A percentile compares a stretch with the other conserved stretches of the same genome.
These are phyloP conservation scores for Stenotaenia linearis DNA, from an alignment of 2,888 invertebrate genomes.

Conservation along the genomic window DNA sequence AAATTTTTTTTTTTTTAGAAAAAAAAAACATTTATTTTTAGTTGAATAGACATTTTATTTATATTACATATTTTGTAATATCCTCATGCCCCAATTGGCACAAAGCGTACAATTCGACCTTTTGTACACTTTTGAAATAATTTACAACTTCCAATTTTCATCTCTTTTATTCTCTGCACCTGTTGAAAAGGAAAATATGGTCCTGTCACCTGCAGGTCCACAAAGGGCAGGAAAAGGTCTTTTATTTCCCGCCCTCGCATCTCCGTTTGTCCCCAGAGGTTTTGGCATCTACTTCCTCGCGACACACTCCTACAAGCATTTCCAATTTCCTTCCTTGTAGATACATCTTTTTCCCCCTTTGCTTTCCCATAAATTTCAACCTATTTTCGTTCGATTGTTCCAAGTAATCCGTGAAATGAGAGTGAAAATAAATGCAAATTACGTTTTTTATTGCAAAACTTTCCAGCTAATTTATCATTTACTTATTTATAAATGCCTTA, in stretches of 20 bases:
- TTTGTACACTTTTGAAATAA: neutral
- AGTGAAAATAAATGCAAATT: neutral
- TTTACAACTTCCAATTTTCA: neutral
- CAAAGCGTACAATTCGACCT: neutral
- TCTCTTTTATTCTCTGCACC: neutral
- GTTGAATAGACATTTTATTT: neutral
- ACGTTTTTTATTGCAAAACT: neutral
- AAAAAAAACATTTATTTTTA: neutral
- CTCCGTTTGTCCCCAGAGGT: slow-evolving; percentile 10
- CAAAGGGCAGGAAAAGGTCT: slow-evolving; percentile 14
- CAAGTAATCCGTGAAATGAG: slow-evolving; percentile 3
- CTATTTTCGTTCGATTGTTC: neutral
- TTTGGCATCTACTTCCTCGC: slow-evolving; percentile 14
- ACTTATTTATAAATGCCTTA: neutral
- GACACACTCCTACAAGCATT: neutral
- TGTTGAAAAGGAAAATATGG: slow-evolving; percentile 21
- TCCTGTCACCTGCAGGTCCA: slow-evolving; percentile 21
- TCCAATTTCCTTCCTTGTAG: slow-evolving; percentile 13
- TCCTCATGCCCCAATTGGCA: neutral
- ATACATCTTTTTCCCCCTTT: neutral
- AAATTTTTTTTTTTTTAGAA: neutral
- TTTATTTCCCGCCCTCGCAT: neutral
- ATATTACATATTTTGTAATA: neutral
- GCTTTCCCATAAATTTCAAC: neutral
- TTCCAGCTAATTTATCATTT: neutral